phyloP scores from a whole-genome alignment of 2,888 invertebrate genomes.

The Ferdinandea cuprea region DNA sequence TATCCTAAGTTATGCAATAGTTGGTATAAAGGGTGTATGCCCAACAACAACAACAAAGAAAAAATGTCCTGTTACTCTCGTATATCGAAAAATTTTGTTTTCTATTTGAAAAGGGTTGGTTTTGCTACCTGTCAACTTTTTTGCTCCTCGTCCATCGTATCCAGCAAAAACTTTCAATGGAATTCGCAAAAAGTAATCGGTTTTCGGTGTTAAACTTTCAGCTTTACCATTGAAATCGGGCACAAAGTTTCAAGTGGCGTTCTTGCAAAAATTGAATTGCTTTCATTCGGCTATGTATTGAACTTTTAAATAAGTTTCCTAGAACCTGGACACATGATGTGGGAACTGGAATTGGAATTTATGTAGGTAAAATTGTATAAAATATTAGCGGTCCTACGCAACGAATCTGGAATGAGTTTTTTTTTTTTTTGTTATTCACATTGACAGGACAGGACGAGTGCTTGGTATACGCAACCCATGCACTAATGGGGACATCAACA shows the following conservation, averaged over 20 bases:
- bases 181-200: constrained; percentile 36
- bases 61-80: not conserved
- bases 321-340: constrained; percentile 4
- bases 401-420: constrained; percentile 42
- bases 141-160: not conserved
- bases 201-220: constrained; percentile 53
- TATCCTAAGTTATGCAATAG: constrained; percentile 32
- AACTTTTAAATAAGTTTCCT: constrained; percentile 57
- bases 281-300: constrained; percentile 52
- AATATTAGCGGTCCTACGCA: constrained; percentile 5
- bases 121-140: constrained; percentile 39
- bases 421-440: constrained; percentile 14
- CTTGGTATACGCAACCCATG: not conserved
- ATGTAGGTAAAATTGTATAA: constrained; percentile 1
- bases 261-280: constrained; percentile 52
- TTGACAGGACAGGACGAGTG: constrained; percentile 10
- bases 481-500: not conserved
- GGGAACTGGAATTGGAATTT: not conserved
- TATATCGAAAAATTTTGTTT: constrained; percentile 23
- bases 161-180: constrained; percentile 11
- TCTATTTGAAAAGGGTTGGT: constrained; percentile 2
- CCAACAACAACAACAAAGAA: not conserved
- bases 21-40: not conserved
- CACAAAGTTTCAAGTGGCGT: constrained; percentile 66
- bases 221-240: constrained; percentile 34